phyloP scores from a whole-genome alignment of 2,797 vertebrate species.

The Pipistrellus pipistrellus region DNA sequence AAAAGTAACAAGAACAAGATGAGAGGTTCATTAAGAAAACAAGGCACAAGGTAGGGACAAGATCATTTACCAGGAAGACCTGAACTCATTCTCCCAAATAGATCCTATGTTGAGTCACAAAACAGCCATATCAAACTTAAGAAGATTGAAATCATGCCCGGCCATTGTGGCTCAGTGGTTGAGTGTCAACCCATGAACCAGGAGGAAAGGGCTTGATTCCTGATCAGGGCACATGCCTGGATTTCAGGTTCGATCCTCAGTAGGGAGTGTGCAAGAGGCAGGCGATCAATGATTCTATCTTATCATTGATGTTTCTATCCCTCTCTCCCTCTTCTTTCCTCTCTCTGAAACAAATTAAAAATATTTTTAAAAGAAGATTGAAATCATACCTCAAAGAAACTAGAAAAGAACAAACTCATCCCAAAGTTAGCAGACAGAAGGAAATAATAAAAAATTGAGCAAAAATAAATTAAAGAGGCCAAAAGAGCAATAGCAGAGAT shows the following conservation, averaged over 20 bases:
- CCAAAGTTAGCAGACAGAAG: not conserved
- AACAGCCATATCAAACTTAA: not conserved
- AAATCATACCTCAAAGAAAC: not conserved
- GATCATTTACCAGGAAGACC: not conserved
- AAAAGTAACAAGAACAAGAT: too few relatives aligned
- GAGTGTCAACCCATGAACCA: too few relatives aligned
- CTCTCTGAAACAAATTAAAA: too few relatives aligned
- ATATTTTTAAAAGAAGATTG: not conserved
- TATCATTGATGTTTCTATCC: too few relatives aligned
- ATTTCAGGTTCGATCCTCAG: too few relatives aligned
- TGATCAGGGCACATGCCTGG: too few relatives aligned
- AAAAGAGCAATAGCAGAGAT: not conserved
- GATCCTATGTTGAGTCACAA: not conserved
- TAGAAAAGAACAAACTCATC: not conserved
- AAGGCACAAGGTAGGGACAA: not conserved
- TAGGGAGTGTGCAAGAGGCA: too few relatives aligned
- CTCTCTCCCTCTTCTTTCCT: too few relatives aligned
- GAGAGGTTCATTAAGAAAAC: not conserved
- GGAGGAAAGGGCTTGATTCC: too few relatives aligned
- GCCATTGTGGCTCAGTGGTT: too few relatives aligned
- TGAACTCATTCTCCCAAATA: not conserved
- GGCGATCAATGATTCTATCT: too few relatives aligned
- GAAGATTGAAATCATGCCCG: not conserved
- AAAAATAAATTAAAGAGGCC: not conserved
- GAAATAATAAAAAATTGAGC: not conserved